Evolutionary conservation across 2,888 invertebrate genomes (phyloP), one percentile per base, ranked within the genome.

Genomic region (Rhagophthalmus giganteus): DNA sequence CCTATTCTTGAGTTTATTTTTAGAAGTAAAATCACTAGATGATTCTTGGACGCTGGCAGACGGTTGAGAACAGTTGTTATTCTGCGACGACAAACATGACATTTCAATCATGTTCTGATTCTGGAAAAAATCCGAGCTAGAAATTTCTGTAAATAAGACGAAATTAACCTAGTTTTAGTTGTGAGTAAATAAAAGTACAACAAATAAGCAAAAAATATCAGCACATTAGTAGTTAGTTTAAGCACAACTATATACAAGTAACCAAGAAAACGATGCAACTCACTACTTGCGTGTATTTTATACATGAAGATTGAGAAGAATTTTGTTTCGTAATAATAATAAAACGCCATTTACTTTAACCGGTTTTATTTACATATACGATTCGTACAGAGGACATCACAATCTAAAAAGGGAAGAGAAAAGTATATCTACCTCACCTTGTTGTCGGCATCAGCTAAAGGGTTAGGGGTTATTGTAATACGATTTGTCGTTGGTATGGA

Each of bases 401-500:
- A 35, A 35, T 30, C 39, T 39, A 54, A 60, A 64, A 60, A 60
- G 54, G 49, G 54, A 50, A 40, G 33, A 34, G 41, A 45, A 62
- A 59, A 49, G 35, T 56, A 61, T 66, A 71, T 67, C 62, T 67
- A 66, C 69, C 75, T 77, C 74, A 85, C 87, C 81, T 88, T 87
- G 63, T 83, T 82, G 64, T 81, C 77, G 46, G 80, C 77, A 57
- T 81, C 81, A 26, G 87, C 87, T 71, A 88, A 78, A 15, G 88
- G 88, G 73, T 88, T 88, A 42, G 85, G 82, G 2, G 88, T 87
- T 64, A 88, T 88, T 46, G 87, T 88, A 67, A 88, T 86, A 42
- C 73, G 66, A 59, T 71, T 75, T 10, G 66, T 56, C 6, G 68
- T 64, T 15, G 69, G 55, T 12, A 63, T 65, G 48, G 71, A 72